A percentile compares a stretch with the other conserved stretches of the same genome.
Evolutionary conservation across 2,797 vertebrate species (phyloP).

Genomic region (Erethizon dorsatum): DNA sequence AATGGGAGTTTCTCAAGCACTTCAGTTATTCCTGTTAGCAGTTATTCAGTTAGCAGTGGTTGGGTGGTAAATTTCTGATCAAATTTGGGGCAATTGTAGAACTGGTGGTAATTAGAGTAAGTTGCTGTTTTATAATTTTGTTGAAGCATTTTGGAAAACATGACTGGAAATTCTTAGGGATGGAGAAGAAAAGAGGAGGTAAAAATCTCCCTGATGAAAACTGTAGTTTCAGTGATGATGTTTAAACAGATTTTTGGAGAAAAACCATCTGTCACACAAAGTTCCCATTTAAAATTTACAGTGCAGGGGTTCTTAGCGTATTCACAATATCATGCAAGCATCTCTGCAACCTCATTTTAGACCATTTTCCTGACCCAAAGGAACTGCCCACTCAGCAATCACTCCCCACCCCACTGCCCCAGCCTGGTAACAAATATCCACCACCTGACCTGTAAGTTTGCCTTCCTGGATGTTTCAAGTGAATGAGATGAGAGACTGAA

Average conservation of each 20-base stretch:
- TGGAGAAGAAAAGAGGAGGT: not conserved
- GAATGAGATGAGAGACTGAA: not conserved
- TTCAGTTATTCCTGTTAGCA: not conserved
- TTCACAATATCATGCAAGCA: not conserved
- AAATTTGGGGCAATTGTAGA: not conserved
- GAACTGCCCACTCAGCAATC: not conserved
- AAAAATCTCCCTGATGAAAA: not conserved
- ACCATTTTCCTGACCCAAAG: not conserved
- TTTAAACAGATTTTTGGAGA: not conserved
- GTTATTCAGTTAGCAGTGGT: not conserved
- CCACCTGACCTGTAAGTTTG: not conserved
- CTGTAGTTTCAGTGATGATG: not conserved
- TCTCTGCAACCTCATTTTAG: not conserved
- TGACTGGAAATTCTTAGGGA: not conserved
- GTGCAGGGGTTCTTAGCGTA: not conserved
- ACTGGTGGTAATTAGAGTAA: not conserved
- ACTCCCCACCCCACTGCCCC: not conserved
- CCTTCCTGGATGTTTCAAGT: not conserved
- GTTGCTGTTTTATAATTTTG: not conserved
- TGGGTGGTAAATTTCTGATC: not conserved
- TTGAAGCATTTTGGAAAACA: not conserved
- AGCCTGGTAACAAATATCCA: not conserved
- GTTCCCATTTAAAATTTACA: not conserved
- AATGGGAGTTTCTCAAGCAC: not conserved
- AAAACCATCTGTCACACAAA: not conserved